Evolutionary conservation across 2,113 vertebrate genomes (phyloP).

Genomic region (Nothoprocta pentlandii): DNA sequence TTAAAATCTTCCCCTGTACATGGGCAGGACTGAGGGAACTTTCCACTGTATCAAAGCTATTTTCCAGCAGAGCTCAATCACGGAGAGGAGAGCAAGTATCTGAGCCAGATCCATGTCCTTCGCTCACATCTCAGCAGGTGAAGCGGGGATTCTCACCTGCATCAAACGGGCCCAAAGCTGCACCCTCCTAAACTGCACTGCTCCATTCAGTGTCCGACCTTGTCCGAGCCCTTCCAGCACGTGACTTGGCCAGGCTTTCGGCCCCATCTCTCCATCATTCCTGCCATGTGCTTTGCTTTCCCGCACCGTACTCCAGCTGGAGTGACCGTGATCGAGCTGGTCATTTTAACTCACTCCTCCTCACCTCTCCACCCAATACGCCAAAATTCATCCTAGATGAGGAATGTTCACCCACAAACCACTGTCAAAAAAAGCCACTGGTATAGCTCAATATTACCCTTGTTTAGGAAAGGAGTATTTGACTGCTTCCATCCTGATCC

Average conservation of each 20-base stretch:
- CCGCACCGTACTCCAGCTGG: fast-evolving
- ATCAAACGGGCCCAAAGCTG: background rate
- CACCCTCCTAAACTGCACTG: background rate
- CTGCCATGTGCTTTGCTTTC: fast-evolving
- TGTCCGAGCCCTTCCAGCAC: fast-evolving
- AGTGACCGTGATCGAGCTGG: fast-evolving
- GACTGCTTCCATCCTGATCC: constrained; percentile 40
- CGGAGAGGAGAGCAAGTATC: background rate
- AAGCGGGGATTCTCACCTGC: background rate
- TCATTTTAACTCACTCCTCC: background rate
- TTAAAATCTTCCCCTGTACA: fast-evolving
- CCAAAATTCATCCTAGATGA: background rate
- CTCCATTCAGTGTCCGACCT: background rate
- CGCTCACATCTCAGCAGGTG: fast-evolving
- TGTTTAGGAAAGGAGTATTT: background rate
- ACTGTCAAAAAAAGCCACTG: background rate
- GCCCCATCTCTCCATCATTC: background rate
- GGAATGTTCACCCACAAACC: background rate
- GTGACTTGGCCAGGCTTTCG: too few relatives aligned
- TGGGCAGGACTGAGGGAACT: background rate
- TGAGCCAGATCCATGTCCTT: background rate
- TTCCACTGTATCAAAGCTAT: background rate
- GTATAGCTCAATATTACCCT: background rate
- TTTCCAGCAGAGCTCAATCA: background rate
- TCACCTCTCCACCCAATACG: fast-evolving